Base-by-base conservation (phyloP, 2,888 invertebrate genomes). In the Deroplatys truncata region DNA sequence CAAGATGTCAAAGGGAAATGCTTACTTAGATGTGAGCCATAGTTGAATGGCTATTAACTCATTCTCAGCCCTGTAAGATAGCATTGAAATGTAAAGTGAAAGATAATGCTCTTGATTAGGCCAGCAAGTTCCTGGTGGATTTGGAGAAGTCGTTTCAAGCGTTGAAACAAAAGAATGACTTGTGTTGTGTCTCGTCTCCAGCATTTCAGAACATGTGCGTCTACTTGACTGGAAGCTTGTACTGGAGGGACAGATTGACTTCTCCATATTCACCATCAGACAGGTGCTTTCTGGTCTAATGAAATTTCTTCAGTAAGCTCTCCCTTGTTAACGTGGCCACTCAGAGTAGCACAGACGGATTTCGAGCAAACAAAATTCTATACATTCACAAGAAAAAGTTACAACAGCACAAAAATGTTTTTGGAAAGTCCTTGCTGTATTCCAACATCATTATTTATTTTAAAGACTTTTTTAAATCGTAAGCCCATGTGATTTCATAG, bases 21-120 rank as follows among this genome's bases (percentile, higher is more conserved):
- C 90, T 82, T 82, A 89, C 72, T 82, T 89, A n/a, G 91, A 91
- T 82, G 88, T 90, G 35, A 90, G 86, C 16, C 90, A 90, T 85
- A 90, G 92, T 91, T 92, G 92, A 90, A 93, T 92, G 91, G 29
- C 31, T 82, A 28, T 85, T 43, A 25, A 49, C 43, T 43, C 10
- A 83, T 82, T 85, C 28, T 84, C 56, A 83, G 87, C 84, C 87
- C 29, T 89, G 85, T 86, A 84, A 87, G 82, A 84, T 88, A 88
- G 88, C 56, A 82, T 28, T 85, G 20, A 43, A 29, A 35, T 35
- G 83, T 43, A 35, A 28, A 43, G 43, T 43, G 43, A 43, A 43
- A 43, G 13, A 13, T 13, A 43, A 43, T 43, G 43, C 43, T 43
- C 43, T 13, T 43, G 13, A 43, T 56, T 31, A 43, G 88, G 28